Base-by-base conservation (phyloP, 2,888 invertebrate genomes). In the Caenorhabditis sp. region DNA sequence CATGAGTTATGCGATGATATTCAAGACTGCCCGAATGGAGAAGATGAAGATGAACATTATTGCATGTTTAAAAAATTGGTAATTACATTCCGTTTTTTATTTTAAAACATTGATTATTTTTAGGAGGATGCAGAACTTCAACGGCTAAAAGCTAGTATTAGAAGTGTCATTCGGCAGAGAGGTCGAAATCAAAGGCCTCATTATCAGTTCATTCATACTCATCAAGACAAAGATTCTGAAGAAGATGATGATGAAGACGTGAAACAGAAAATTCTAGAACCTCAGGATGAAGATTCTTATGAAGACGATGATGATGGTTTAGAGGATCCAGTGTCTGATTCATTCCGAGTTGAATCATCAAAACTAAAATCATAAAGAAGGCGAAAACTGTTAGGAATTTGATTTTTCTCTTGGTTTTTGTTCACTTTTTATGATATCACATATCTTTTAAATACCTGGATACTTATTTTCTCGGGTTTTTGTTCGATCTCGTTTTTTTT, bases 1-100 rank as follows among this genome's bases (percentile, higher is more conserved):
- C 31, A 54, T 0, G 70, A 76, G 12, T 36, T 81, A 12, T 81
- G 81, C 62, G 73, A 81, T 27, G 62, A 66, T 37, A 19, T 26
- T 4, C 50, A 23, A 6, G 77, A 79, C 53, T 81, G 81, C 62
- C 76, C 66, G 2, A 63, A 62, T 27, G 76, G 72, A 6, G 79
- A 79, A 49, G 81, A 81, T 59, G 81, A 81, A 23, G 58, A 74
- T 4, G 64, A 58, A 2, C 58, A 66, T 1, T 65, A 76, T 51
- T 81, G 81, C 63, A 65, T 79, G 64, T 81, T 77, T 53, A 64
- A 79, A 49, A 61, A 66, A 43, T 31, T 75, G 67, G 78, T 79
- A 24, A 69, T 71, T 60, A 19, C 31, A 4, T n/a, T 58, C 6
- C 8, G 12, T 12, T 19, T 12, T 31, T 26, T 10, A 43, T 23